Evolutionary conservation across 2,888 invertebrate species (phyloP), one percentile per base, ranked within the genome.

Genomic region (Euclidia mi): DNA sequence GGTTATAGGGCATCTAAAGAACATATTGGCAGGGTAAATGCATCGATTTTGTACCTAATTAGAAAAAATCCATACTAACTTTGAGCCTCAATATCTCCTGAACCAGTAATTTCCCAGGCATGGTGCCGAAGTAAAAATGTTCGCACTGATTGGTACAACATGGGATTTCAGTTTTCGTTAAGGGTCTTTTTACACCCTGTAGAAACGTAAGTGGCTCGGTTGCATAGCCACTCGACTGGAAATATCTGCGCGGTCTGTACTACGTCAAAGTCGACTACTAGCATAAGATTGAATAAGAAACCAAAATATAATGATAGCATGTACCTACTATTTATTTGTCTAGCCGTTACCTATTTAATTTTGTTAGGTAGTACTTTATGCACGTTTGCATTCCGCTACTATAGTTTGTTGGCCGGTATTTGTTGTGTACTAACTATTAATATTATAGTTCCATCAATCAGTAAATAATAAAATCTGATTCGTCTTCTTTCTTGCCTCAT

Each of bases 311-410:
- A 18, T 28, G 29, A n/a, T 38, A 9, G n/a, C n/a, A 29, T 14
- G 25, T 6, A 9, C n/a, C 6, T 9, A 37, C 25, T 28, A 9
- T 25, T 28, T 3, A 20, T 6, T 41, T 41, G 12, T 11, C 3
- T 32, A 31, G 3, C n/a, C n/a, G n/a, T n/a, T 11, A 29, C 3
- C 10, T 7, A 28, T 31, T 17, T 45, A 42, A 40, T 49, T 20
- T 57, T 70, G 62, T 70, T 62, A 60, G 66, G 71, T 70, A 70
- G 64, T 73, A 65, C 25, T 56, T 56, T 67, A 71, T 65, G 37
- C 51, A 62, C 38, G 40, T 61, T 73, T 60, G 69, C 65, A 71
- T 73, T 68, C 65, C 65, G 52, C 20, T 42, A 51, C 40, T 1
- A 55, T 51, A 63, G 50, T 47, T 52, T 10, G 44, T 57, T 43